These are phyloP conservation scores for Bembecia ichneumoniformis DNA, from an alignment of 2,888 invertebrate species.

Conservation along the genomic window DNA sequence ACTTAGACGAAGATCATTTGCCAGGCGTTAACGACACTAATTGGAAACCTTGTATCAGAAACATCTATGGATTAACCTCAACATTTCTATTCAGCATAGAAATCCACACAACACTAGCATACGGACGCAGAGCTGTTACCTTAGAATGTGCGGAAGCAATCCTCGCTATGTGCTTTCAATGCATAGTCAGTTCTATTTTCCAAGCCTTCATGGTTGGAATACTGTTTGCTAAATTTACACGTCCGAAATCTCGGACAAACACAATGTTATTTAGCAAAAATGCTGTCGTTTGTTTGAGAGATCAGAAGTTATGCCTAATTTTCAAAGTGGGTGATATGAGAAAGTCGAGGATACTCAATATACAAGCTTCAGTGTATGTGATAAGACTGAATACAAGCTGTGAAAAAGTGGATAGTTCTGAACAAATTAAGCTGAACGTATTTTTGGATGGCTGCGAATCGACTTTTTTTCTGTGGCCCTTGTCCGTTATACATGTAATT, in stretches of 20 bases:
- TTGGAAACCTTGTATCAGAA: constrained; percentile 90
- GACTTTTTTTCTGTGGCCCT: constrained; percentile 97
- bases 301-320: constrained; percentile 88
- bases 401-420: constrained; percentile 79
- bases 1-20: constrained; percentile 79
- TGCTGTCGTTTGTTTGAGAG: constrained; percentile 89
- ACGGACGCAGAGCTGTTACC: constrained; percentile 87
- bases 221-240: constrained; percentile 94
- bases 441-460: constrained; percentile 89
- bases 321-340: constrained; percentile 96
- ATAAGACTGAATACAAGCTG: constrained; percentile 86
- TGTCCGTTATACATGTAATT: constrained; percentile 92
- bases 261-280: constrained; percentile 93
- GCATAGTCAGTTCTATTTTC: constrained; percentile 91
- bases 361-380: constrained; percentile 87
- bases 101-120: constrained; percentile 95
- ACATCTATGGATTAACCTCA: constrained; percentile 90
- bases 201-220: constrained; percentile 88
- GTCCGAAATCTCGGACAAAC: constrained; percentile 94
- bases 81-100: constrained; percentile 96
- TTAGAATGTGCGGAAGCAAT: constrained; percentile 95
- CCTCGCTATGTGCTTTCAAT: constrained; percentile 95
- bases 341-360: constrained; percentile 94
- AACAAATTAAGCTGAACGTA: constrained; percentile 84
- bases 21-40: constrained; percentile 67